Evolutionary conservation across 2,113 vertebrate genomes (phyloP).

Genomic region (Syngnathus scovelli): DNA sequence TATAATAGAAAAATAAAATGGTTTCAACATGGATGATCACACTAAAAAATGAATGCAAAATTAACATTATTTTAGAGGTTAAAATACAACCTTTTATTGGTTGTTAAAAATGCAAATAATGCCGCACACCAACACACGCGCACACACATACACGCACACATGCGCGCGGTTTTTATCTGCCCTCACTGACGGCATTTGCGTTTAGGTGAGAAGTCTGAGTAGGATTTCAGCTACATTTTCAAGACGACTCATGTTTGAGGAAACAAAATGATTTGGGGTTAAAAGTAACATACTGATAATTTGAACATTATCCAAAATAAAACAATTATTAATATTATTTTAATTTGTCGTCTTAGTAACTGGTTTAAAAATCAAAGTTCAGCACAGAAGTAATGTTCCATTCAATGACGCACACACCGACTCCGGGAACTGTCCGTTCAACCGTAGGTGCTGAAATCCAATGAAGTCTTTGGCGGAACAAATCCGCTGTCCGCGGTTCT

Average conservation of each 20-base stretch:
- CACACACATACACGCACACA: too few relatives aligned
- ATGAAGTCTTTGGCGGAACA: slow-evolving; percentile 8
- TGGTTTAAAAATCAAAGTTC: slow-evolving; percentile 2
- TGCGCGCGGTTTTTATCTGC: background rate
- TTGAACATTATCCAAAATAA: background rate
- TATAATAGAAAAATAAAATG: background rate
- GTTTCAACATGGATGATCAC: background rate
- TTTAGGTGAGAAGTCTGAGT: background rate
- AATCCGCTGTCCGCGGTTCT: slow-evolving; percentile 49
- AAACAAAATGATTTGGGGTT: background rate
- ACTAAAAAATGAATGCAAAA: background rate
- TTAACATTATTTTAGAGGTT: background rate
- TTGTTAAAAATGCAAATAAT: background rate
- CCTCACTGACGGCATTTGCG: background rate
- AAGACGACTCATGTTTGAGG: background rate
- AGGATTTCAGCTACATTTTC: background rate
- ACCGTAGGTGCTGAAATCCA: slow-evolving; percentile 29
- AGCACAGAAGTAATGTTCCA: slow-evolving; percentile 12
- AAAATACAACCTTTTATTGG: background rate
- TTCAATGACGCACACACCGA: background rate
- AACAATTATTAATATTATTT: background rate
- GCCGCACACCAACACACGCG: background rate
- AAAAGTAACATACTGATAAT: background rate
- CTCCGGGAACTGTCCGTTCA: slow-evolving; percentile 11
- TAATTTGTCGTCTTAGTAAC: background rate